Base-by-base conservation (phyloP, 1,140 invertebrate genomes). In the Hyles vespertilio region DNA sequence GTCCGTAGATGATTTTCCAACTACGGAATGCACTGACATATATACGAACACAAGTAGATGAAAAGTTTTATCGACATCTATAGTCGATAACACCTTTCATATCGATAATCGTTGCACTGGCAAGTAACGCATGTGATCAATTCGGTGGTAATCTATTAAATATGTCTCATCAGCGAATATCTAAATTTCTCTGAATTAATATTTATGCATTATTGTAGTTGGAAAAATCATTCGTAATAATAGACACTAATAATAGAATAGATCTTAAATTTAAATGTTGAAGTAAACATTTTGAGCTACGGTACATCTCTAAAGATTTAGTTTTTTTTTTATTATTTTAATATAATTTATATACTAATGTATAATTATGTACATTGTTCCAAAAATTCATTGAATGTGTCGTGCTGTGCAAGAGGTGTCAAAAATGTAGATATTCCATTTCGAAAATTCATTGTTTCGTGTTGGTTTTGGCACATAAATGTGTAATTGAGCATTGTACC, bases 351-450 rank as follows among this genome's bases (percentile, higher is more conserved):
- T 57, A 62, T 69, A 75, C 63, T 81, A 79, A 79, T 79, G 70
- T 82, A 84, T 84, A 81, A 60, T 77, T 84, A 86, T 86, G 83
- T 86, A 86, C 83, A 86, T 77, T 68, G 74, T 67, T 84, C 80
- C 82, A 83, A 83, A 84, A 86, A 70, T 72, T 58, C 58, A 50
- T 59, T 65, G 63, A 65, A 22, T 44, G 46, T 57, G 56, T 56
- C 61, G 45, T 64, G 51, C 52, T 46, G 63, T 71, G 64, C 61
- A 57, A 62, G 61, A 59, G 59, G 46, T 54, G 11, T 54, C 36
- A 8, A 9, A 54, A 34, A 5, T 43, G 36, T 54, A 6, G 52
- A 6, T 54, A 22, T 4, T 32, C 11, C 22, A 45, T 22, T 44
- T 22, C 53, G 54, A 61, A 61, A 61, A 63, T 63, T 53, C 50